Percentiles rank a stretch among this genome's conserved stretches.
These are phyloP conservation scores for Notocelia uddmanniana DNA, from an alignment of 2,888 invertebrate genomes.

Conservation along the genomic window DNA sequence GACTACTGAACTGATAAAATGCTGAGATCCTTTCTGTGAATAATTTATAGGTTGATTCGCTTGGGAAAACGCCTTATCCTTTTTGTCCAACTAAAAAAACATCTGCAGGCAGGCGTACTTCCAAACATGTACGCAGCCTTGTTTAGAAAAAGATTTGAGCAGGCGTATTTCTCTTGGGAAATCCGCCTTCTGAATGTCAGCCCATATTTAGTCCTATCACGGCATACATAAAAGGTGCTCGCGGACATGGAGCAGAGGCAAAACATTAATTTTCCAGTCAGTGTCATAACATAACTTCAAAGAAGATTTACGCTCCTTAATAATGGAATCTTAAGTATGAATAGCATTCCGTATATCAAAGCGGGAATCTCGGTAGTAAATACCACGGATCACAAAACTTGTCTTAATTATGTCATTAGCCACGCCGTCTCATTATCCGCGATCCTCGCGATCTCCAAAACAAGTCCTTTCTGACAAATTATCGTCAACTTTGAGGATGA, in stretches of 20 bases:
- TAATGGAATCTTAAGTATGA: conserved; percentile 23
- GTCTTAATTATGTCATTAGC: conserved; percentile 35
- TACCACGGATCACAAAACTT: conserved; percentile 24
- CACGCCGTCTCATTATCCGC: conserved; percentile 28
- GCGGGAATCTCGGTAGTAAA: conserved; percentile 25
- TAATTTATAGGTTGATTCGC: conserved; percentile 34
- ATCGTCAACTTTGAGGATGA: conserved; percentile 53
- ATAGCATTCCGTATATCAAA: conserved; percentile 29
- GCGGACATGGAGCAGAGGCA: conserved; percentile 5
- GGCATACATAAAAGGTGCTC: conserved; percentile 31
- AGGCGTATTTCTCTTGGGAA: conserved; percentile 42
- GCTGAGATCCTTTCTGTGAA: conserved; percentile 12
- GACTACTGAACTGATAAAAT: conserved; percentile 22
- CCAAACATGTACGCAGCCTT: conserved; percentile 29
- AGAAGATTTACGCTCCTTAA: conserved; percentile 19
- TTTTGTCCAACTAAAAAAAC: conserved; percentile 29
- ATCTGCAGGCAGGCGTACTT: neutral
- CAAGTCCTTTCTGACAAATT: conserved; percentile 55
- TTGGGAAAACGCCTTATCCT: conserved; percentile 34
- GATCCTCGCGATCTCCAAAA: conserved; percentile 37
- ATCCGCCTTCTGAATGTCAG: conserved; percentile 33
- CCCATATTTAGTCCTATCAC: conserved; percentile 25
- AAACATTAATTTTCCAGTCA: conserved; percentile 12
- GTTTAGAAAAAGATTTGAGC: conserved; percentile 41
- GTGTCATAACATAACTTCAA: conserved; percentile 25